Evolutionary conservation across 2,888 invertebrate genomes (phyloP), one percentile per base, ranked within the genome.

Genomic region (Lasioglossum villosulum): DNA sequence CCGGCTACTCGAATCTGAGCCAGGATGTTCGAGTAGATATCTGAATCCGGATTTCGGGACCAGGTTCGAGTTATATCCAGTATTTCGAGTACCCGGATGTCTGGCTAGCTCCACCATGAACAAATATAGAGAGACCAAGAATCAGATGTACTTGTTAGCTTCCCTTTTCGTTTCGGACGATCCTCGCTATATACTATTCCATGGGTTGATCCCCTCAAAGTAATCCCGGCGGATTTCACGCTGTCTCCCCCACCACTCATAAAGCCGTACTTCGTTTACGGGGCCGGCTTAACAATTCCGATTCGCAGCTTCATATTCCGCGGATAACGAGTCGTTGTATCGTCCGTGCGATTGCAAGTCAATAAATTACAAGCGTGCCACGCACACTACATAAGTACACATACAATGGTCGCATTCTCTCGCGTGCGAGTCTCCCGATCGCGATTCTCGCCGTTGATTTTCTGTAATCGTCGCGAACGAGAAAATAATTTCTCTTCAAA

Each of bases 291-390:
- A 84, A 78, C 83, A 72, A 72, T 75, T 52, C 75, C 75, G 66
- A 70, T 30, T 63, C 81, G 81, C 72, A 63, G 75, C 71, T 59
- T 74, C 77, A 77, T 84, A 84, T 74, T 74, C 73, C 82, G 34
- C 71, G 80, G 73, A 78, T 75, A 81, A 82, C 78, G 30, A 80
- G 78, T 71, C 82, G 80, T 77, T 86, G 19, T 45, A 83, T 88
- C 80, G 86, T 71, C 86, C 80, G 80, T 80, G 74, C 86, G 88
- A 90, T 89, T 71, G 78, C 75, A 78, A 80, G 80, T 85, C 90
- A 81, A 86, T 87, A 87, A 90, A 66, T 16, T 52, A 52, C 23
- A n/a, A 52, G 23, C 52, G 52, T 52, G 52, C 10, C 52, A 52
- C 23, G 52, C 52, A 3, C 52, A 52, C 52, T 52, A 19, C 23